Evolutionary conservation across 2,888 invertebrate genomes (phyloP), one percentile per base, ranked within the genome.

Genomic region (Artemia sinica): DNA sequence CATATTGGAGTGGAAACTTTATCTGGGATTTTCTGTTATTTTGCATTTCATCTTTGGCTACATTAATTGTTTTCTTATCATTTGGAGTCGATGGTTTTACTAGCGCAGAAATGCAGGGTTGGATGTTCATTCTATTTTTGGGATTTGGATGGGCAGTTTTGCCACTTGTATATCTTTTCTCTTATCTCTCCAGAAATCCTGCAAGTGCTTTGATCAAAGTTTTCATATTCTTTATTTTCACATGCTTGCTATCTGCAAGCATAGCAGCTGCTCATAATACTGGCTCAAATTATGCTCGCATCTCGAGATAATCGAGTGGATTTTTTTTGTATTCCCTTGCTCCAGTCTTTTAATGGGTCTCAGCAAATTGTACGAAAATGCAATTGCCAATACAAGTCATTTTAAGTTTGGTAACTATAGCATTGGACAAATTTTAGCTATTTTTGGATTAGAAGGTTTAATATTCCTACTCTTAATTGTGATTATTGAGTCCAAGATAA

Each of bases 11-110:
- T 41, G 82, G 87, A 2, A 82, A 84, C 66, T 85, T 86, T 72
- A 74, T 83, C 8, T 90, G 89, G 85, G 92, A 92, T 75, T 89
- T 90, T 75, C 74, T 84, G 11, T 76, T 87, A 49, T 86, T 90
- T 65, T 82, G 86, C 72, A 71, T 79, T 10, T 79, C 88, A 66
- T 87, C 86, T 50, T 82, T 86, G 9, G 75, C 83, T 7, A 83
- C 91, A 67, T n/a, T n/a, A n/a, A n/a, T n/a, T n/a, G n/a, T n/a
- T n/a, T 87, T 93, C 76, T 78, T 87, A 73, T 81, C 85, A 8
- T 91, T 91, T 77, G 84, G 86, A 51, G 84, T 87, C 75, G 83
- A 88, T 0, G 85, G 89, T n/a, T 91, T 89, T 77, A 5, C 14
- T n/a, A 58, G 58, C 58, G 13, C 58, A 3, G 58, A 58, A 58